Percentiles rank a stretch among this genome's conserved stretches.
phyloP scores from a whole-genome alignment of 2,797 vertebrate species.

The Thaleichthys pacificus region DNA sequence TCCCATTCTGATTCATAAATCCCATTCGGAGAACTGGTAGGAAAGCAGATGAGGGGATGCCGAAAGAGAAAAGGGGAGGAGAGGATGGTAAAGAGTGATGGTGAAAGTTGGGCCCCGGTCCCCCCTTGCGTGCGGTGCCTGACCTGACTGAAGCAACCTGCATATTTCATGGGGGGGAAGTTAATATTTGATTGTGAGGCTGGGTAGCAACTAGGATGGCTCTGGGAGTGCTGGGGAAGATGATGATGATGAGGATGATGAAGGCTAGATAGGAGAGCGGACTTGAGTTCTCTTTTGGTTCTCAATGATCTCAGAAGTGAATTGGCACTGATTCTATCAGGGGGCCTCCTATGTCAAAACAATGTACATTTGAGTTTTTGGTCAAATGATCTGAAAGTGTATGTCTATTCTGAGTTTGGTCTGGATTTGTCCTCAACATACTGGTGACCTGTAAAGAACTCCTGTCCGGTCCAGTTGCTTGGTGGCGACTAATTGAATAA shows the following conservation, averaged over 20 bases:
- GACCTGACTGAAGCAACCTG: slow-evolving; percentile 39
- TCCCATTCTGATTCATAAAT: too few species aligned
- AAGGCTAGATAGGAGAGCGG: not conserved
- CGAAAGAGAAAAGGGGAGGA: too few species aligned
- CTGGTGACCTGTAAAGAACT: too few species aligned
- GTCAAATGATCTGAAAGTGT: too few species aligned
- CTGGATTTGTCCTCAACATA: too few species aligned
- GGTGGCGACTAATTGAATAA: not conserved
- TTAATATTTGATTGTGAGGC: slow-evolving; percentile 67
- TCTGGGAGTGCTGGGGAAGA: not conserved
- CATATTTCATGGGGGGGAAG: slow-evolving; percentile 47
- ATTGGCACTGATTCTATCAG: not conserved
- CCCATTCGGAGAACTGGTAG: not conserved
- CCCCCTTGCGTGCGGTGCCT: slow-evolving; percentile 32
- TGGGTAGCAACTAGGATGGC: too few species aligned
- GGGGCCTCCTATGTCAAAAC: not conserved
- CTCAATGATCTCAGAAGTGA: too few species aligned
- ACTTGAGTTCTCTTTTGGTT: not conserved
- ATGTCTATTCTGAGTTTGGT: too few species aligned
- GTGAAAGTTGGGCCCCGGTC: slow-evolving; percentile 19
- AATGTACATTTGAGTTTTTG: too few species aligned
- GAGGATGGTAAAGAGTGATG: not conserved
- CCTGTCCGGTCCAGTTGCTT: not conserved
- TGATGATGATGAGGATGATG: slow-evolving; percentile 8
- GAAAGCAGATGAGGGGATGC: not conserved